phyloP scores from a whole-genome alignment of 2,888 invertebrate genomes.

The Blastobasis adustella region DNA sequence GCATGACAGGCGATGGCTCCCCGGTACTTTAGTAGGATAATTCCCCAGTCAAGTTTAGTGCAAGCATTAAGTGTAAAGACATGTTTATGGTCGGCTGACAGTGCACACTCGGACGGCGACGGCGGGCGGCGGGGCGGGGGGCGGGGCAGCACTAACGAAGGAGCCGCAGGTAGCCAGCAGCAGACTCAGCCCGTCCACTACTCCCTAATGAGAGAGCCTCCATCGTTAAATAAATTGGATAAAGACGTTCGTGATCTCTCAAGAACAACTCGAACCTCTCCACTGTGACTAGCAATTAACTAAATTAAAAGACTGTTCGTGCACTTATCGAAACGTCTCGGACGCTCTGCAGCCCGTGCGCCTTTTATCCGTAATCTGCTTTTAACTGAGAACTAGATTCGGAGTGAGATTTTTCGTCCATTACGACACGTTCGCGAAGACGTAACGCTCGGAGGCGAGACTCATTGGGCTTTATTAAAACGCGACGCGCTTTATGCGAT shows the following conservation, averaged over 20 bases:
- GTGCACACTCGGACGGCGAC: slow-evolving; percentile 15
- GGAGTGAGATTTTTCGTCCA: slow-evolving; percentile 13
- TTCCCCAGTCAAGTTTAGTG: slow-evolving; percentile 20
- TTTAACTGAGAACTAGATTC: slow-evolving; percentile 19
- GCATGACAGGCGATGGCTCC: background rate
- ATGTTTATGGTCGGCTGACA: slow-evolving; percentile 34
- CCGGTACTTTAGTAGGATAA: slow-evolving; percentile 10
- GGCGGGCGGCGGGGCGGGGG: background rate
- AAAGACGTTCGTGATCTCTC: slow-evolving; percentile 73
- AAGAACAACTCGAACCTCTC: slow-evolving; percentile 68
- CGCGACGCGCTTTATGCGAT: slow-evolving; percentile 8
- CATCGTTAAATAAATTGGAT: slow-evolving; percentile 75
- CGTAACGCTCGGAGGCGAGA: too few species aligned
- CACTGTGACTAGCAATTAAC: slow-evolving; percentile 71
- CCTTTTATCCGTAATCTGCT: slow-evolving; percentile 43
- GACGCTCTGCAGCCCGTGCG: slow-evolving; percentile 38
- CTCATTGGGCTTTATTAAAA: too few species aligned
- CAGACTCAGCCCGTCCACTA: slow-evolving; percentile 49
- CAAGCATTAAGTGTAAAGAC: slow-evolving; percentile 19
- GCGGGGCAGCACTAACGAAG: slow-evolving; percentile 37
- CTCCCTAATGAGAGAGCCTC: slow-evolving; percentile 66
- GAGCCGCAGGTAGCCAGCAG: slow-evolving; percentile 47
- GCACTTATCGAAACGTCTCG: slow-evolving; percentile 56
- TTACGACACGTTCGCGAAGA: slow-evolving; percentile 14
- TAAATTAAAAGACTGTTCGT: slow-evolving; percentile 72